Percentiles rank a stretch among this genome's conserved stretches.
Conservation (phyloP, 2,888 invertebrate genomes). For the Trichogramma evanescens region DNA sequence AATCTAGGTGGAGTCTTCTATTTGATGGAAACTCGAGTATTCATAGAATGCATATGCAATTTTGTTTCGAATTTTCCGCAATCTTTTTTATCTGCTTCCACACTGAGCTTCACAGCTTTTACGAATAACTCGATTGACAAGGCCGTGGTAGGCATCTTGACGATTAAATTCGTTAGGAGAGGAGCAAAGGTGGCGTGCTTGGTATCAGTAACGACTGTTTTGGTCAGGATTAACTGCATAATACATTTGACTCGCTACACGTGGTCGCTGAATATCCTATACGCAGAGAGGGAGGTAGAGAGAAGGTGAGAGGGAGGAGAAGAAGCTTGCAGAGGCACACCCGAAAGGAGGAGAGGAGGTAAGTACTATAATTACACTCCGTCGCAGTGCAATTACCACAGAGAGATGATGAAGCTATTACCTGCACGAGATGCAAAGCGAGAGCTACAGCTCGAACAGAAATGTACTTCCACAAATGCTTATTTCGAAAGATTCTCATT, state of each 20-base stretch:
- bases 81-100: background rate
- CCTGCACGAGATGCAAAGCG: slow-evolving; percentile 7
- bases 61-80: background rate
- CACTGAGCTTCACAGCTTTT: background rate
- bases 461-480: too few relatives aligned
- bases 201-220: slow-evolving; percentile 11
- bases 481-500: too few relatives aligned
- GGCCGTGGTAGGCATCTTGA: background rate
- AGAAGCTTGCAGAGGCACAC: background rate
- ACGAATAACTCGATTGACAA: background rate
- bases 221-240: slow-evolving; percentile 11
- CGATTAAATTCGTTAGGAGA: slow-evolving; percentile 11
- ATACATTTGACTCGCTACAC: slow-evolving; percentile 9
- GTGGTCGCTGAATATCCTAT: too few relatives aligned
- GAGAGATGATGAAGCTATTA: slow-evolving; percentile 19
- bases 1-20: too few relatives aligned
- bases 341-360: background rate
- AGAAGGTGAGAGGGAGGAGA: too few relatives aligned
- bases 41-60: too few relatives aligned
- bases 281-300: too few relatives aligned
- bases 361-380: slow-evolving; percentile 14
- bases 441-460: too few relatives aligned
- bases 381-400: slow-evolving; percentile 15
- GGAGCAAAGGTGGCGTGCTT: background rate
- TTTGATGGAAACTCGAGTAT: too few relatives aligned